Conservation (phyloP, 2,797 vertebrate species). For the Trachurus trachurus region DNA sequence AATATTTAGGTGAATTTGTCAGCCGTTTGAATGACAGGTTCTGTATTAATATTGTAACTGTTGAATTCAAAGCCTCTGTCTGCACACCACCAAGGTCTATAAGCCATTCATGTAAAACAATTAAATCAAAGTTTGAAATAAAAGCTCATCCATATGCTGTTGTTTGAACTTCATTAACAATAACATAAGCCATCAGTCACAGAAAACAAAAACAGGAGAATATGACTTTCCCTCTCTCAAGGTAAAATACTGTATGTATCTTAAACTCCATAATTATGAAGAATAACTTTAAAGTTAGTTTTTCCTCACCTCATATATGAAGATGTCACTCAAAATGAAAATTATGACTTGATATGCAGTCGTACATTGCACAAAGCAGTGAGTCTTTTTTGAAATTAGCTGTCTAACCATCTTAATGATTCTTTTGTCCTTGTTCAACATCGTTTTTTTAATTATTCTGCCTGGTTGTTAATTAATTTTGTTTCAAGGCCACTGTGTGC, state of each 20-base stretch:
- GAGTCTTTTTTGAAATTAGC: slow-evolving; percentile 35
- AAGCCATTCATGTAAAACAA: slow-evolving; percentile 48
- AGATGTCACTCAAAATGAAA: slow-evolving; percentile 53
- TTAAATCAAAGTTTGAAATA: slow-evolving; percentile 55
- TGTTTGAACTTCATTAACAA: slow-evolving; percentile 45
- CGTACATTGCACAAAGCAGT: slow-evolving; percentile 37
- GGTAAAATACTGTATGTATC: too few species aligned
- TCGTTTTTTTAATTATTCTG: slow-evolving; percentile 67
- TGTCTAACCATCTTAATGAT: slow-evolving; percentile 50
- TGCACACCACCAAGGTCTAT: slow-evolving; percentile 17
- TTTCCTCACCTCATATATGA: slow-evolving; percentile 9
- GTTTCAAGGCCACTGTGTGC: slow-evolving; percentile 46
- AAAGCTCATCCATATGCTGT: slow-evolving; percentile 34
- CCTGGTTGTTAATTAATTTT: slow-evolving; percentile 76
- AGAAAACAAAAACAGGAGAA: slow-evolving; percentile 35
- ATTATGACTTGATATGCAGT: slow-evolving; percentile 29
- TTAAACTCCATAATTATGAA: slow-evolving; percentile 19
- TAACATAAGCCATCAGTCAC: slow-evolving; percentile 24
- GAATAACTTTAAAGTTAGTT: slow-evolving; percentile 11
- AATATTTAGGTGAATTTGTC: background rate
- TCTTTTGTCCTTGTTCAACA: slow-evolving; percentile 64
- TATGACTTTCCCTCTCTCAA: slow-evolving; percentile 16
- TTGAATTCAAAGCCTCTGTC: slow-evolving; percentile 14
- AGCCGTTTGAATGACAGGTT: slow-evolving; percentile 48
- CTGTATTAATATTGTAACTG: slow-evolving; percentile 20